phyloP scores from a whole-genome alignment of 2,888 invertebrate genomes.

The Hypomecis punctinalis region DNA sequence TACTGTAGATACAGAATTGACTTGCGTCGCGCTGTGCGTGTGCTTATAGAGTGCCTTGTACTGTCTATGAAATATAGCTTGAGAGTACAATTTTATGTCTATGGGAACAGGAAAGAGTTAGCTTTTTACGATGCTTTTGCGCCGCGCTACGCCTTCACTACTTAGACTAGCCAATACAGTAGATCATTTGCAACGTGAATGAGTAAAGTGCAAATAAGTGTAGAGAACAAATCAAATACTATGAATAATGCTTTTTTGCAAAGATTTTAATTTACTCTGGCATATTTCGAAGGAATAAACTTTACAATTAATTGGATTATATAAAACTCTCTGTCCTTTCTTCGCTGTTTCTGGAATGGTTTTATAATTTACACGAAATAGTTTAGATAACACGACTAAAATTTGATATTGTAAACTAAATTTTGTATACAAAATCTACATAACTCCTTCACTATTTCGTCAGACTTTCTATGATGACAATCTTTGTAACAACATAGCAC shows the following conservation, averaged over 20 bases:
- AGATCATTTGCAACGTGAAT: constrained; percentile 8
- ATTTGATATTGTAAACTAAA: constrained; percentile 10
- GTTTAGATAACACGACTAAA: constrained; percentile 28
- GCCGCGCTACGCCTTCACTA: background rate
- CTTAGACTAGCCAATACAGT: constrained; percentile 9
- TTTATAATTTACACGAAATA: constrained; percentile 28
- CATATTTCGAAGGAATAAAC: constrained; percentile 1
- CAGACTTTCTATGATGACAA: constrained; percentile 7
- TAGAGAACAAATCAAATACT: constrained; percentile 32
- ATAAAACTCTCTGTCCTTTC: constrained; percentile 28
- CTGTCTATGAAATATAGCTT: too few relatives aligned
- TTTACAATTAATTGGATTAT: constrained; percentile 1
- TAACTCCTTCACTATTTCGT: constrained; percentile 9
- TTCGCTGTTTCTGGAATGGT: constrained; percentile 38
- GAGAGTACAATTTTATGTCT: too few relatives aligned
- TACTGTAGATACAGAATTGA: too few relatives aligned
- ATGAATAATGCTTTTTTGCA: constrained; percentile 36
- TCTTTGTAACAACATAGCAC: constrained; percentile 26
- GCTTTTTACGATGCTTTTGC: too few relatives aligned
- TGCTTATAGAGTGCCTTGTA: too few relatives aligned
- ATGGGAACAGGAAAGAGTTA: too few relatives aligned
- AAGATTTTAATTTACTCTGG: constrained; percentile 19
- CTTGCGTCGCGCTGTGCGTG: too few relatives aligned
- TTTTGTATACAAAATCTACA: constrained; percentile 8
- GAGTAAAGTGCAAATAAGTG: constrained; percentile 35